Evolutionary conservation across 2,888 invertebrate genomes (phyloP), one percentile per base, ranked within the genome.

Genomic region (Lymantria dispar): DNA sequence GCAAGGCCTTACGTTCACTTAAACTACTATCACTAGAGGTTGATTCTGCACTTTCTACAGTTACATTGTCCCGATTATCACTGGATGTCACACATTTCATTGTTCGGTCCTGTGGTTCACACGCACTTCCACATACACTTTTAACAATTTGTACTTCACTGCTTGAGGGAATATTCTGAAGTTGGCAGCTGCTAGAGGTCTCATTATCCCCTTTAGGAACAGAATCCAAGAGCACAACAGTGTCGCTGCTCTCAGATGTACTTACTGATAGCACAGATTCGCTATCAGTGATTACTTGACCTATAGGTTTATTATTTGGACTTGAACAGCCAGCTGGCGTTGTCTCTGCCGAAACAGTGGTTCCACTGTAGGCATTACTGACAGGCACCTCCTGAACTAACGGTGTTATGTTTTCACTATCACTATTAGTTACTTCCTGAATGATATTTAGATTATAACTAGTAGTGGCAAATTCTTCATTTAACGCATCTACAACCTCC

Each of bases 21-120:
- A 83, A 77, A 85, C 81, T 84, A 81, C 72, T 83, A 73, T 89
- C 90, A 88, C 84, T 87, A 60, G 89, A 90, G 36, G 91, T 89
- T 58, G 90, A 87, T 76, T 91, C 88, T 48, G 85, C 90, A 83
- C 82, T 87, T 80, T 87, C 90, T 62, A 88, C 81, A 72, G 78
- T 83, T 62, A 90, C 81, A 81, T 77, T 85, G 80, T 87, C 86
- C 62, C 77, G 72, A 68, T 62, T 83, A 75, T 84, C 90, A 89
- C 90, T 87, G 68, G 89, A 88, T 60, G 85, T 78, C 56, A 83
- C 86, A 83, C 77, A 81, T 70, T 88, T 89, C 53, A 86, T 74
- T 85, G 88, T 90, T 78, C 86, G 78, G 63, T 83, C 80, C 71
- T 74, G 72, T 56, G 68, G 57, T 71, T 78, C 77, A 80, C 81